Conservation (phyloP, 2,888 invertebrate genomes). For the Coleophora flavipennella region DNA sequence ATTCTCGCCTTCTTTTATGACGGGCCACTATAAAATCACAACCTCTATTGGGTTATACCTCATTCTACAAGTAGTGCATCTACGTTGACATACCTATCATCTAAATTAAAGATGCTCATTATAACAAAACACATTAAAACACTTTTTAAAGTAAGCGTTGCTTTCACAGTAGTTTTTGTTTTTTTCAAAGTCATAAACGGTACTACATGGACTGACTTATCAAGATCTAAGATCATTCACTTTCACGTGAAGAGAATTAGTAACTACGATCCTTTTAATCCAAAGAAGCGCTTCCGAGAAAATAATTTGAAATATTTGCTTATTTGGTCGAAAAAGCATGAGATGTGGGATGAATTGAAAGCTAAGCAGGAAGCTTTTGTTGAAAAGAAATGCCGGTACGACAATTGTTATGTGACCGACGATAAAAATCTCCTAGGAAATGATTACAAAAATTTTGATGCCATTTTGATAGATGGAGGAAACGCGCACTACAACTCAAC, state of each 20-base stretch:
- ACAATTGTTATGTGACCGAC: conserved; percentile 27
- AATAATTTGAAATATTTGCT: conserved; percentile 1
- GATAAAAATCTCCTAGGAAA: conserved; percentile 17
- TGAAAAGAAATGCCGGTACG: conserved; percentile 20
- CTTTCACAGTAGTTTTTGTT: not conserved
- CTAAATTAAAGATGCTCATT: too few species aligned
- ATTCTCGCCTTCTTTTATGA: too few species aligned
- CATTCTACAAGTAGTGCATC: too few species aligned
- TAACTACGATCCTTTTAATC: not conserved
- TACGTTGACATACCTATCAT: too few species aligned
- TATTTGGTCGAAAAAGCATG: not conserved
- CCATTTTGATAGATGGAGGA: conserved; percentile 22
- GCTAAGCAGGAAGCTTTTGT: conserved; percentile 15
- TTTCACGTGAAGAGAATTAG: not conserved
- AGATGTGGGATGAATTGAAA: not conserved
- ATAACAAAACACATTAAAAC: not conserved
- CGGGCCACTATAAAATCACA: too few species aligned
- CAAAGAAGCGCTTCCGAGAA: not conserved
- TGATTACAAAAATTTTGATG: conserved; percentile 23
- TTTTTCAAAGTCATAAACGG: not conserved
- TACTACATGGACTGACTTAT: not conserved
- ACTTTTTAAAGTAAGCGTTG: not conserved
- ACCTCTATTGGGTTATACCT: too few species aligned
- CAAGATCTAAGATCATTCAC: not conserved
- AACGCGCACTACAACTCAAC: not conserved